Percentiles rank a stretch among this genome's conserved stretches.
These are phyloP conservation scores for Terebella lapidaria DNA, from an alignment of 2,888 invertebrate species.

Conservation along the genomic window DNA sequence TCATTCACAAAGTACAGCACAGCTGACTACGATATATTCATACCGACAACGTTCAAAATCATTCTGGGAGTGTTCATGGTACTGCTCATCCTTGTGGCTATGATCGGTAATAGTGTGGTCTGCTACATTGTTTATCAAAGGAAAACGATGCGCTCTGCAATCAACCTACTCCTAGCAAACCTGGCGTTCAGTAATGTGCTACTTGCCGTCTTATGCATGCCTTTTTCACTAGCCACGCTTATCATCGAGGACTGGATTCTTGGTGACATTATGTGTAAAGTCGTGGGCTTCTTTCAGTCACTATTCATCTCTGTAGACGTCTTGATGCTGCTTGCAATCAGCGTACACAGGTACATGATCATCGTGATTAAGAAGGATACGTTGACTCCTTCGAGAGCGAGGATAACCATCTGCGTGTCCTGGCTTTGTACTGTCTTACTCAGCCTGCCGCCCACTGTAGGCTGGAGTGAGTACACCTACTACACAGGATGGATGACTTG, in stretches of 20 bases:
- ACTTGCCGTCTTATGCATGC: constrained; percentile 30
- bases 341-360: constrained; percentile 38
- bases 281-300: constrained; percentile 29
- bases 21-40: not conserved
- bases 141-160: constrained; percentile 43
- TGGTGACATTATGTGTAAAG: constrained; percentile 22
- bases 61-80: constrained; percentile 2
- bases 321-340: constrained; percentile 34
- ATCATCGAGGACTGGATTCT: constrained; percentile 24
- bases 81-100: constrained; percentile 23
- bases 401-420: constrained; percentile 24
- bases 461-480: constrained; percentile 25
- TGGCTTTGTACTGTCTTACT: constrained; percentile 28
- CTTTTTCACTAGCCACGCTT: constrained; percentile 29
- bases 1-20: no score
- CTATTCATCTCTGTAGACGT: constrained; percentile 32
- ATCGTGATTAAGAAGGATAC: constrained; percentile 34
- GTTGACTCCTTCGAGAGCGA: constrained; percentile 29
- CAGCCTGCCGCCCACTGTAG: constrained; percentile 29
- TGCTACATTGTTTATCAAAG: constrained; percentile 39
- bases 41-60: not conserved
- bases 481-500: constrained; percentile 20
- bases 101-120: constrained; percentile 35
- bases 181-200: constrained; percentile 37
- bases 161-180: constrained; percentile 41